A percentile compares a stretch with the other conserved stretches of the same genome.
These are phyloP conservation scores for Pomacea maculata DNA, from an alignment of 1,140 invertebrate species.

Conservation along the genomic window DNA sequence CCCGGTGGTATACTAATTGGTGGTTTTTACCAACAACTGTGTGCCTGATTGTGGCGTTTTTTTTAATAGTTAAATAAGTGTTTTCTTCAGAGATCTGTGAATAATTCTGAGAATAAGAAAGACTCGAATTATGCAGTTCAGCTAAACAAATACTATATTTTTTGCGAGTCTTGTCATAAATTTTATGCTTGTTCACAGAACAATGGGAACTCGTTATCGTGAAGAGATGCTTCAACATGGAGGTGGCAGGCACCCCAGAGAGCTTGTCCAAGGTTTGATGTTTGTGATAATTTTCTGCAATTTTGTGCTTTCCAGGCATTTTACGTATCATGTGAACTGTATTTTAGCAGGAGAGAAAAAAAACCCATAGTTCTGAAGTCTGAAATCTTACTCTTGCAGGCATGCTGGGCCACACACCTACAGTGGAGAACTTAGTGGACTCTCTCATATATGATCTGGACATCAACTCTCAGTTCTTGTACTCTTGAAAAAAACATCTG, in stretches of 20 bases:
- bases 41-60: neutral
- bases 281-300: neutral
- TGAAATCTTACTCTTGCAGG: constrained; percentile 64
- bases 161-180: neutral
- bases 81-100: neutral
- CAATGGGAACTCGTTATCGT: constrained; percentile 81
- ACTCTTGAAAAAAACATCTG: neutral
- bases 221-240: constrained; percentile 84
- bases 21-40: neutral
- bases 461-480: constrained; percentile 13
- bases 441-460: constrained; percentile 67
- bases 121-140: neutral
- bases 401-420: constrained; percentile 77
- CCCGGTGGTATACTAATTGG: neutral
- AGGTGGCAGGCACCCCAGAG: constrained; percentile 82
- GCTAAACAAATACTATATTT: neutral
- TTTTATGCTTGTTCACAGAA: constrained; percentile 62
- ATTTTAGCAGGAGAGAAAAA: neutral
- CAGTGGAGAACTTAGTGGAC: constrained; percentile 68
- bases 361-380: neutral
- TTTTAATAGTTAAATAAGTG: neutral
- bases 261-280: constrained; percentile 71
- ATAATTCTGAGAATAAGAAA: neutral
- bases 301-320: neutral
- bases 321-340: too few species aligned